A percentile compares a stretch with the other conserved stretches of the same genome.
These are phyloP conservation scores for Corydoras sp. DNA, from an alignment of 2,113 vertebrate species.

Conservation along the genomic window DNA sequence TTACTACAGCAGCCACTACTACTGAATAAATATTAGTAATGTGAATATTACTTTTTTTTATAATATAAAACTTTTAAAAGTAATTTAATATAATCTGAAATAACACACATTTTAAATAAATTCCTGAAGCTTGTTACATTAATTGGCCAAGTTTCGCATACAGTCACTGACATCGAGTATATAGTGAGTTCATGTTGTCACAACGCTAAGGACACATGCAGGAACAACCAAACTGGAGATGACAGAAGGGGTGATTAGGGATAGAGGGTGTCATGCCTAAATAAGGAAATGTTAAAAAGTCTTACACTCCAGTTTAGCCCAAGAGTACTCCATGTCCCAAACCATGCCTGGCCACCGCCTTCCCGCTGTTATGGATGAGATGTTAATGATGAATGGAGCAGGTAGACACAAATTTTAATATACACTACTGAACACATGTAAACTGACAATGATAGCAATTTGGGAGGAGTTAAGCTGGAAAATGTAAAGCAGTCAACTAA, in stretches of 20 bases:
- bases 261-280: conserved; percentile 51
- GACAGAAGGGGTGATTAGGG: conserved; percentile 22
- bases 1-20: no score
- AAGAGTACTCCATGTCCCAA: conserved; percentile 62
- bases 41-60: no score
- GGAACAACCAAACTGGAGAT: conserved; percentile 32
- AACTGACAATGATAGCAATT: conserved; percentile 1
- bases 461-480: neutral
- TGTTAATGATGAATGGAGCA: conserved; percentile 58
- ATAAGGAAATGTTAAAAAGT: conserved; percentile 48
- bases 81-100: no score
- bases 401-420: conserved; percentile 21
- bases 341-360: conserved; percentile 64
- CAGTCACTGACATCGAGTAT: conserved; percentile 6
- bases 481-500: neutral
- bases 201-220: conserved; percentile 33
- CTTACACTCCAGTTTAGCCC: conserved; percentile 62
- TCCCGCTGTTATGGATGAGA: conserved; percentile 64
- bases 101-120: no score
- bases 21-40: no score
- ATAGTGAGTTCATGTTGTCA: conserved; percentile 25
- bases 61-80: no score
- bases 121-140: no score
- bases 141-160: neutral
- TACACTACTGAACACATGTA: conserved; percentile 23